Evolutionary conservation across 2,113 vertebrate genomes (phyloP).

Genomic region (Pachypanchax playfairii): DNA sequence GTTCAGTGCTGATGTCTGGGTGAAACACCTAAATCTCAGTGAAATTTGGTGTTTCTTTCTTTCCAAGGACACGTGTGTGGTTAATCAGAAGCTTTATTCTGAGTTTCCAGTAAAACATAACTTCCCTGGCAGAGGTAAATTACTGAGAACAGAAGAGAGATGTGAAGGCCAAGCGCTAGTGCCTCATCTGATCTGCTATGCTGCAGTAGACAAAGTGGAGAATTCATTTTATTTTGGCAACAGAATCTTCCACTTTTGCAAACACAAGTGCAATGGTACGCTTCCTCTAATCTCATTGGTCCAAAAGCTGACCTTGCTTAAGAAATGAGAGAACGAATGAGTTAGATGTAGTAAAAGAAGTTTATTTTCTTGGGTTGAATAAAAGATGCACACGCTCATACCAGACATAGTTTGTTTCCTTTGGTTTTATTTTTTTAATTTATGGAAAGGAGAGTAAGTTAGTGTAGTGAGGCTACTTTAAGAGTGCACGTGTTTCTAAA

Average conservation of each 20-base stretch:
- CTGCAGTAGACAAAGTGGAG: constrained; percentile 25
- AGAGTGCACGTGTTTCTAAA: too few species aligned
- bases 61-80: constrained; percentile 45
- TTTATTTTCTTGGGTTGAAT: too few species aligned
- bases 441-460: neutral
- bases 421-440: neutral
- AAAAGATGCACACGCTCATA: too few species aligned
- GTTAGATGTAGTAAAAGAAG: neutral
- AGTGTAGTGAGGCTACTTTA: neutral
- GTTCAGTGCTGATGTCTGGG: constrained; percentile 4
- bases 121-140: too few species aligned
- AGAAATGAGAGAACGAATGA: constrained; percentile 31
- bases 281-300: constrained; percentile 40
- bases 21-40: constrained; percentile 13
- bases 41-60: constrained; percentile 11
- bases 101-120: too few species aligned
- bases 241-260: constrained; percentile 52
- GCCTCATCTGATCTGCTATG: neutral
- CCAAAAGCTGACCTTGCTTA: neutral
- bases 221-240: constrained; percentile 60
- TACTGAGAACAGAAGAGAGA: neutral
- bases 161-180: neutral
- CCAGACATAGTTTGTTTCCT: too few species aligned
- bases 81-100: constrained; percentile 64
- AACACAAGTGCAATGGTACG: constrained; percentile 49